Evolutionary conservation across 2,797 vertebrate genomes (phyloP), one percentile per base, ranked within the genome.

Genomic region (Rhinichthys osculus): DNA sequence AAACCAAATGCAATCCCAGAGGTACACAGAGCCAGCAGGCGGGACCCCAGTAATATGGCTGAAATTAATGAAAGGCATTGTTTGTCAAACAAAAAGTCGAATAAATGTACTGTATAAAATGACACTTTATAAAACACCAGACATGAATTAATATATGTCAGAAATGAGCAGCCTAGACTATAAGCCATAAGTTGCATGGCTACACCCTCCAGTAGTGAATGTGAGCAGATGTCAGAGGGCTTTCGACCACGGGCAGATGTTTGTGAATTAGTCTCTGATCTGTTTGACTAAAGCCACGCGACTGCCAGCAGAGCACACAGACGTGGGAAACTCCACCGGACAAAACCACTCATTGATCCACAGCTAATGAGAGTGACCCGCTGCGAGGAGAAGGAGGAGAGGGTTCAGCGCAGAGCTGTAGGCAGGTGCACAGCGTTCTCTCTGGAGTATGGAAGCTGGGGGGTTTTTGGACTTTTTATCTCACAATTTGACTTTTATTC

Each of bases 321-420:
- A 96, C 96, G 96, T 98, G 97, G 97, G 97, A 98, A 99, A 95
- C 89, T 81, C 83, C 19, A 70, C 2, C 40, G 38, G 91, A 98
- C 97, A 98, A 98, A 96, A 93, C 93, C 40, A 3, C 82, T 93
- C 89, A 96, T 97, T 97, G 96, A 97, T 92, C 92, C 94, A 90
- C 90, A 93, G 91, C 95, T 94, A 96, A 87, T 86, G 73, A 71
- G 82, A 40, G 67, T 87, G 73, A 95, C 87, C 82, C 47, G 35
- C 17, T 42, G 54, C 16, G 13, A 19, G 70, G 30, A 19, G 93
- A 91, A 92, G 38, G 38, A 38, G 38, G 38, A 38, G 38, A 38
- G 38, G 40, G 38, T 38, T 92, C 95, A 86, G 92, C 78, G 38
- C 88, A 86, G 90, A 67, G 86, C 11, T 67, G 67, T 69, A 90